A percentile compares a stretch with the other conserved stretches of the same genome.
These are phyloP conservation scores for Panzeria rudis DNA, from an alignment of 2,888 invertebrate species.

Conservation along the genomic window DNA sequence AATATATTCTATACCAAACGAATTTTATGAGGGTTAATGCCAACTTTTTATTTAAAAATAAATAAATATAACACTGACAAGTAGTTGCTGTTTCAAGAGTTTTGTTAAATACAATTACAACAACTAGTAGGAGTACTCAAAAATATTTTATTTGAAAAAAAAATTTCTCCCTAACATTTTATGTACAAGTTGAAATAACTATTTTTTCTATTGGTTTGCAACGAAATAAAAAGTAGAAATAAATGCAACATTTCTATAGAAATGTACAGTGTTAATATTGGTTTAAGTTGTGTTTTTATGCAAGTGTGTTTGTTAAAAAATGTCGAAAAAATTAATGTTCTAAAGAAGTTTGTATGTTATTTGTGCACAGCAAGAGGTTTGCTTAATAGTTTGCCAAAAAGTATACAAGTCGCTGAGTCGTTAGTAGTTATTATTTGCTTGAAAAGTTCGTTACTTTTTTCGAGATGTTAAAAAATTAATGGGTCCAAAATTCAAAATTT, in stretches of 20 bases:
- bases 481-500: too few relatives aligned
- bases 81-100: slow-evolving; percentile 42
- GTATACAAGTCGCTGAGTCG: too few relatives aligned
- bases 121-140: neutral
- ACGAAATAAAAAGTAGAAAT: neutral
- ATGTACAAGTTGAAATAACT: neutral
- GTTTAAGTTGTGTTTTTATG: too few relatives aligned
- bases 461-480: too few relatives aligned
- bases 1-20: neutral
- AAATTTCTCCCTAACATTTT: neutral
- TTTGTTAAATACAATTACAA: slow-evolving; percentile 2
- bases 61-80: slow-evolving; percentile 6
- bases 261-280: slow-evolving; percentile 19
- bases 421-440: too few relatives aligned
- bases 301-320: too few relatives aligned
- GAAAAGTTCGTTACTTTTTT: too few relatives aligned
- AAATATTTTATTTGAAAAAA: neutral
- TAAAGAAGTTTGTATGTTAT: neutral
- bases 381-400: too few relatives aligned
- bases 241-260: slow-evolving; percentile 17
- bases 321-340: neutral
- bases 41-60: neutral
- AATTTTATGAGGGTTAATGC: neutral
- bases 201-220: neutral
- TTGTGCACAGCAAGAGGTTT: too few relatives aligned